Conservation (phyloP, 2,113 vertebrate genomes). For the Vireo altiloquus region DNA sequence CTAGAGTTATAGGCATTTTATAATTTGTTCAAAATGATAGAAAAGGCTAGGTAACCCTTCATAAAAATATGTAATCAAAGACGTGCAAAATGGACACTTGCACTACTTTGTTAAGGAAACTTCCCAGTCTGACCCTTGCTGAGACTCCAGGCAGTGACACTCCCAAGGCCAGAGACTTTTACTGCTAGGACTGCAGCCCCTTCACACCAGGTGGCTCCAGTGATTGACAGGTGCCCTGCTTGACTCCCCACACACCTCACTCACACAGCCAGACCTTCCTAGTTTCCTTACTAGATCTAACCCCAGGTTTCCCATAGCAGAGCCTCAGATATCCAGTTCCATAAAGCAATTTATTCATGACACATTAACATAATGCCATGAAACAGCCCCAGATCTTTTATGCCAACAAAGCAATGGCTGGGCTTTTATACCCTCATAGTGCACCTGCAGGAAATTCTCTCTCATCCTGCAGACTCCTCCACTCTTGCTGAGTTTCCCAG, state of each 20-base stretch:
- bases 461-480: background rate
- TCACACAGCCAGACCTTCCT: background rate
- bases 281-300: background rate
- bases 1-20: background rate
- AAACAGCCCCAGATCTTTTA: background rate
- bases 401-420: rapidly evolving
- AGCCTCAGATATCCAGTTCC: background rate
- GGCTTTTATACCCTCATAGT: background rate
- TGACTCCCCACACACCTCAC: background rate
- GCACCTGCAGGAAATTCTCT: background rate
- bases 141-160: background rate
- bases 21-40: background rate
- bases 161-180: background rate
- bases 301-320: background rate
- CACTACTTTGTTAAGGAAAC: background rate
- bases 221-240: background rate
- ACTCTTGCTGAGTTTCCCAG: background rate
- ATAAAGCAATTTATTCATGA: background rate
- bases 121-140: background rate
- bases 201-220: rapidly evolving
- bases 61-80: background rate
- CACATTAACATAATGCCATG: too few relatives aligned
- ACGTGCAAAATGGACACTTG: background rate
- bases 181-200: background rate
- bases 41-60: background rate